Evolutionary conservation across 2,888 invertebrate species (phyloP), one percentile per base, ranked within the genome.

Genomic region (Dorcus parallelipipedus): DNA sequence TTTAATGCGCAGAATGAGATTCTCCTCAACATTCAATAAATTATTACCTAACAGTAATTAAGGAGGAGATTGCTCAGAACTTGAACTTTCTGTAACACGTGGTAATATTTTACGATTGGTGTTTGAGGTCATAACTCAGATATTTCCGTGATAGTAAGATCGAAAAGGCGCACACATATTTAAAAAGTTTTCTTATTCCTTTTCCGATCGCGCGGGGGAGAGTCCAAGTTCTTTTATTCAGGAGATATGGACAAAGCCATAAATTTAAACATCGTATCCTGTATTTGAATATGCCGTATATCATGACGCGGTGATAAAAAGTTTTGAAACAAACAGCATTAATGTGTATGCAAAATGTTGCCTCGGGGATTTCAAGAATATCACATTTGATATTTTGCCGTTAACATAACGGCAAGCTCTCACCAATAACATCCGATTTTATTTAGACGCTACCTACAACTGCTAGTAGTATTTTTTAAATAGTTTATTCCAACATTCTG

Each of bases 271-370:
- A 63, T 63, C 61, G 58, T 63, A 59, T 60, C 63, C 62, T 59
- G 55, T 64, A 65, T 66, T 64, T 63, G 60, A 64, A 64, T 64
- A 52, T 54, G 49, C 59, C 64, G 61, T 66, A 67, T 64, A 66
- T 67, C 67, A 65, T 54, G 60, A 54, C 49, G 61, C 58, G 65
- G 64, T 67, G 66, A 67, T 69, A 67, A 69, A 67, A 66, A 69
- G 62, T 67, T 69, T 64, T 60, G 66, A 64, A 67, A 68, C 65
- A 67, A 64, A 64, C 64, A 66, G 64, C 66, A 67, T 69, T 69
- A 69, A 69, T 69, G 67, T 60, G 63, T 64, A 64, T 61, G 55
- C 64, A 56, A 61, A 65, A 66, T 63, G 67, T 45, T 23, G 45
- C 45, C 23, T 23, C 9, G 9, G 45, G 45, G 45, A 45, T 20